phyloP scores from a whole-genome alignment of 2,797 vertebrate species.

The Saxicola maurus region DNA sequence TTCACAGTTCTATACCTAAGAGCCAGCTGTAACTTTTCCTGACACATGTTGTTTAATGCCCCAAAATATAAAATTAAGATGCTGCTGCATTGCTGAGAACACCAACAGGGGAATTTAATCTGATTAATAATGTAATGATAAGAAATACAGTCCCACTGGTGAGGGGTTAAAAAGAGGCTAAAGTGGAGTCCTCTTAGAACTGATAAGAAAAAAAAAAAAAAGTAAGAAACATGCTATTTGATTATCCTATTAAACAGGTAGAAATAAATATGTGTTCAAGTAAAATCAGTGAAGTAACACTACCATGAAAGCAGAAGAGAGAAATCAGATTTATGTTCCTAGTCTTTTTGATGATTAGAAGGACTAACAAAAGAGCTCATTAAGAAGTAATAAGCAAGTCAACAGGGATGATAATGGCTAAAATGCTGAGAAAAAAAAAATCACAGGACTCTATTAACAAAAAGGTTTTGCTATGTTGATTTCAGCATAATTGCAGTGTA shows the following conservation, averaged over 20 bases:
- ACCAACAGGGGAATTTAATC: not conserved
- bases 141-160: not conserved
- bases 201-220: not conserved
- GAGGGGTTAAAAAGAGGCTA: not conserved
- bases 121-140: not conserved
- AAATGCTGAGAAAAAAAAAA: not conserved
- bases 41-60: not conserved
- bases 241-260: not conserved
- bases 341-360: not conserved
- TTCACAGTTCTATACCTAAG: not conserved
- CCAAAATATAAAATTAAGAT: not conserved
- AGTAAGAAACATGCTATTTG: not conserved
- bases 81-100: not conserved
- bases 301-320: not conserved
- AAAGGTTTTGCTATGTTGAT: not conserved
- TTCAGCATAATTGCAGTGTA: not conserved
- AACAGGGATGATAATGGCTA: not conserved
- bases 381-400: not conserved
- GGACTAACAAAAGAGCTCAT: not conserved
- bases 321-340: not conserved
- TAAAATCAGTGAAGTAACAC: not conserved
- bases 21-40: not conserved
- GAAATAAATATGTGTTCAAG: not conserved
- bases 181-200: not conserved
- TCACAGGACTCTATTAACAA: not conserved